A percentile compares a stretch with the other conserved stretches of the same genome.
Evolutionary conservation across 1,140 invertebrate genomes (phyloP).

Genomic region (Caenorhabditis brenneri): DNA sequence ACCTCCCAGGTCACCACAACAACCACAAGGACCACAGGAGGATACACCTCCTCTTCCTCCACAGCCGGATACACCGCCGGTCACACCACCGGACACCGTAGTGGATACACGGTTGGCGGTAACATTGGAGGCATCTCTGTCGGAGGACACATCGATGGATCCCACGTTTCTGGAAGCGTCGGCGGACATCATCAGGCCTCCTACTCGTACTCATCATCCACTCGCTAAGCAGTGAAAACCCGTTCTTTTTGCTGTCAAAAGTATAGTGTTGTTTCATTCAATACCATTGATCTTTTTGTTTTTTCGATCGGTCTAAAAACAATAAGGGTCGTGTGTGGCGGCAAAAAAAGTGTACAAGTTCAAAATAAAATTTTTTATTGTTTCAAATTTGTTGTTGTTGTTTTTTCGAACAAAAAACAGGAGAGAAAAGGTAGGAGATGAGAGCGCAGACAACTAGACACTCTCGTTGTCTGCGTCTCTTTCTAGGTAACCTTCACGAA

Average conservation of each 20-base stretch:
- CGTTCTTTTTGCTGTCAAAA: background rate
- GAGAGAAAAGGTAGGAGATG: too few relatives aligned
- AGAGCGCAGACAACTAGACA: too few relatives aligned
- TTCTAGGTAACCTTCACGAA: background rate
- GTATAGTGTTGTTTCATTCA: slow-evolving; percentile 36
- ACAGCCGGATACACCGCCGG: background rate
- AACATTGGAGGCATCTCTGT: background rate
- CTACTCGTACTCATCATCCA: background rate
- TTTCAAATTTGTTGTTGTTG: too few relatives aligned
- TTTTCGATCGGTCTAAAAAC: background rate
- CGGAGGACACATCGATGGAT: background rate
- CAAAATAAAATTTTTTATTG: too few relatives aligned
- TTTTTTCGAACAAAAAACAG: too few relatives aligned
- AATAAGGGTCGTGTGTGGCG: too few relatives aligned
- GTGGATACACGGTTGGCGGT: background rate
- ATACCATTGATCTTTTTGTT: slow-evolving; percentile 18
- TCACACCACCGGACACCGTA: background rate
- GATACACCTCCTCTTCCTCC: background rate
- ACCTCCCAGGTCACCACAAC: too few relatives aligned
- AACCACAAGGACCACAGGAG: background rate
- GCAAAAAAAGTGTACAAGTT: background rate
- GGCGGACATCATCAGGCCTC: background rate
- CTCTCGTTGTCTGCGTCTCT: too few relatives aligned
- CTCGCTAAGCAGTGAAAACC: background rate
- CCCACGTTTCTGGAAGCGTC: background rate